phyloP scores from a whole-genome alignment of 1,140 invertebrate genomes.

The Batillaria attramentaria region DNA sequence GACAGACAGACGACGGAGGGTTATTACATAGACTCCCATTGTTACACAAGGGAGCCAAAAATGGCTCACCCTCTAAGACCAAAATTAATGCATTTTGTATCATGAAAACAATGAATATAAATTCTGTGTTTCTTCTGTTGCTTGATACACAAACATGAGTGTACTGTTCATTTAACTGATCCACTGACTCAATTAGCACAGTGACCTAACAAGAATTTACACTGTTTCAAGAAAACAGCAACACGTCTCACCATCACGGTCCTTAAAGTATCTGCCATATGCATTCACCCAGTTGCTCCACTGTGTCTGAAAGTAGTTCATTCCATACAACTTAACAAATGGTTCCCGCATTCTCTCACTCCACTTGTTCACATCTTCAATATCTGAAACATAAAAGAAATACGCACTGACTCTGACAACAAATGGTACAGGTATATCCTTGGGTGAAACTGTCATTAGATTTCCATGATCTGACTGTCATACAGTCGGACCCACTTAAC shows the following conservation, averaged over 20 bases:
- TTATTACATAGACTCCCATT: too few species aligned
- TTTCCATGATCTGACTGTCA: too few species aligned
- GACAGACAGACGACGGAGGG: too few species aligned
- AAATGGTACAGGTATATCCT: too few species aligned
- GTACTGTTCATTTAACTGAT: too few species aligned
- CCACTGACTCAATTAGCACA: neutral
- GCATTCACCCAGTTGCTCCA: slow-evolving; percentile 84
- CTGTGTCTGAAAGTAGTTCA: slow-evolving; percentile 79
- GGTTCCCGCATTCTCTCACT: slow-evolving; percentile 84
- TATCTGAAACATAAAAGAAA: slow-evolving; percentile 50
- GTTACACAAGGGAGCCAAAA: too few species aligned
- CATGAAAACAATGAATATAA: too few species aligned
- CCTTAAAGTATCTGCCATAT: slow-evolving; percentile 45
- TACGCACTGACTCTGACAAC: too few species aligned
- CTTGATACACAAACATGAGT: neutral
- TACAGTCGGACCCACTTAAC: too few species aligned
- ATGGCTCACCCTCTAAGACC: too few species aligned
- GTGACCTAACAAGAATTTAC: neutral
- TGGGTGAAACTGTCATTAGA: too few species aligned
- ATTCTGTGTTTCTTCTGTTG: neutral
- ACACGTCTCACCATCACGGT: slow-evolving; percentile 55
- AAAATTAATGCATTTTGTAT: too few species aligned
- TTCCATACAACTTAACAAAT: slow-evolving; percentile 83
- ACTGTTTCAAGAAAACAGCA: slow-evolving; percentile 13
- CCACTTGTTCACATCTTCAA: slow-evolving; percentile 83